Evolutionary conservation across 2,113 vertebrate genomes (phyloP), one percentile per base, ranked within the genome.

Genomic region (Myrmophylax atrothorax): DNA sequence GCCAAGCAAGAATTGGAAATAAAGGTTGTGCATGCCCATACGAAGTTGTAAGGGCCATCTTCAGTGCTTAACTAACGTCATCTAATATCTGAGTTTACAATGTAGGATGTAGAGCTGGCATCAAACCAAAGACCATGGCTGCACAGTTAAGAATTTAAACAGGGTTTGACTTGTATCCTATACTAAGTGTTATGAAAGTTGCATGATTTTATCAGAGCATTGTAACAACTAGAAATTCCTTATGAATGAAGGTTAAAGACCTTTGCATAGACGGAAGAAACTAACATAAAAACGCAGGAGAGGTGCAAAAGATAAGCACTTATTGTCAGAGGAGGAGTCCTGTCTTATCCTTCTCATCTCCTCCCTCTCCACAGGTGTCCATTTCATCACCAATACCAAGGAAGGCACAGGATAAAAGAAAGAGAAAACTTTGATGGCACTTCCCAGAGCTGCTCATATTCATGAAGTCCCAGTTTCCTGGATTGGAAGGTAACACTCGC

Each of bases 311-410:
- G 37, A 15, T 55, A 78, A 87, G 44, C 29, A 53, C n/a, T 67
- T 84, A 12, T 49, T 67, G 64, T 37, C 13, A 55, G 33, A 76
- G 35, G 11, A 33, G 40, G 26, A 84, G 25, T 35, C 33, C 23
- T 17, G 1, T 50, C 42, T 66, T 23, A 40, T 13, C 26, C 35
- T 26, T 44, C 56, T 70, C 59, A 44, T n/a, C 64, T 64, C 31
- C 29, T 80, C 55, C 28, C 29, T 70, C 59, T 78, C 35, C 0
- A 0, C 5, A 56, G n/a, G 14, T 26, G 28, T 40, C 56, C 70
- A 60, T 37, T n/a, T 62, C 26, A 69, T 23, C 47, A 14, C 20
- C 60, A 53, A 7, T 33, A 89, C 14, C 20, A 31, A 66, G 1
- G 0, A 6, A 73, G 26, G 42, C 31, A 76, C 0, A 0, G 14